Evolutionary conservation across 2,888 invertebrate genomes (phyloP), one percentile per base, ranked within the genome.

Genomic region (Dioctria rufipes): DNA sequence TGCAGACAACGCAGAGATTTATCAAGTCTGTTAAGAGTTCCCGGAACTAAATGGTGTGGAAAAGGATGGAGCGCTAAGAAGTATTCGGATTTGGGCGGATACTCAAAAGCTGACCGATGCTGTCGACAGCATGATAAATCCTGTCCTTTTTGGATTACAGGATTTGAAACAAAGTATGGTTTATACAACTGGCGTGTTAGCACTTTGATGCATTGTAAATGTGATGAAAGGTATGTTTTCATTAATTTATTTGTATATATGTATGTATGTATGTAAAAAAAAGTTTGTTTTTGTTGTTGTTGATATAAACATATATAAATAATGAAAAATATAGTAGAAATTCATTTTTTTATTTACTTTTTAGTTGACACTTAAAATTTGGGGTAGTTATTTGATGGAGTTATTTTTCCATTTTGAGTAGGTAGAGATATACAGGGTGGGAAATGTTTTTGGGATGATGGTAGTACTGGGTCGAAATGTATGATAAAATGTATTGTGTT

Each of bases 11-110:
- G 89, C 84, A 89, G 92, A 46, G 90, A 90, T 82, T 86, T 91
- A 83, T 88, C 90, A 87, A 94, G 94, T 86, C 86, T 94, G 69
- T 91, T 95, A 80, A 92, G 94, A 82, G 92, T 95, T 71, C 96
- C 96, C 0, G 96, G 96, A n/a, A 96, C 96, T 2, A 94, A 95
- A 86, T 96, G 96, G 96, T 96, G 96, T 88, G 96, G 96, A 43
- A 94, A 94, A 85, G 96, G 96, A 5, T 93, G 92, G 87, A 92
- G 93, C 0, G 95, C 96, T 0, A 92, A 92, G 58, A 92, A 93
- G 84, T 95, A 94, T 88, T 93, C 93, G 43, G 93, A 95, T 85
- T 91, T 96, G 49, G 96, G 96, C 5, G 93, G 94, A 54, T 94
- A 95, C 87, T 92, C 93, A 61, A 91, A 92, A 78, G 94, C 95